phyloP scores from a whole-genome alignment of 1,140 invertebrate genomes.

The Drosophila nannoptera region DNA sequence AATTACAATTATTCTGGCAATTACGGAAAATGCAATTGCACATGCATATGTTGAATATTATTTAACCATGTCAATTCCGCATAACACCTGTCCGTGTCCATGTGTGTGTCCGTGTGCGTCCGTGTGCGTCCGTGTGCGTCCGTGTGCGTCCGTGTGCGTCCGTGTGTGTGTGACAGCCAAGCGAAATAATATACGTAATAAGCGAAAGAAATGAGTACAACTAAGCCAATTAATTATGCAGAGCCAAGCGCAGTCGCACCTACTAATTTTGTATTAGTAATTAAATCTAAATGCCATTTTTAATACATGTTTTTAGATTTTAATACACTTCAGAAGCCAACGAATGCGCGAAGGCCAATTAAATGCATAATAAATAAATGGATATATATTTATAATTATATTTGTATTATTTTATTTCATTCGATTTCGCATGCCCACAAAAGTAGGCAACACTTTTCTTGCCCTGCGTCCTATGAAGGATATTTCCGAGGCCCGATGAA shows the following conservation, averaged over 20 bases:
- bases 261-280: too few relatives aligned
- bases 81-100: conserved; percentile 5
- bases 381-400: too few relatives aligned
- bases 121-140: not conserved
- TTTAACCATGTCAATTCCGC: conserved; percentile 46
- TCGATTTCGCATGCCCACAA: too few relatives aligned
- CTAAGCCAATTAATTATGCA: conserved; percentile 30
- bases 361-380: too few relatives aligned
- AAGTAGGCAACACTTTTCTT: too few relatives aligned
- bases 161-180: conserved; percentile 16
- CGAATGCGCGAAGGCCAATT: too few relatives aligned
- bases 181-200: conserved; percentile 6
- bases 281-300: too few relatives aligned
- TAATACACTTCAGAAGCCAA: too few relatives aligned
- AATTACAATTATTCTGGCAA: conserved; percentile 72
- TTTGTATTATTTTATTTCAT: too few relatives aligned
- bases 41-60: conserved; percentile 63
- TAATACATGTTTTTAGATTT: too few relatives aligned
- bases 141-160: not conserved
- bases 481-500: too few relatives aligned
- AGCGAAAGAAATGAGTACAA: not conserved
- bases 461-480: too few relatives aligned
- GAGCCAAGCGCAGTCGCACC: conserved; percentile 3
- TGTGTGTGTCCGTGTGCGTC: not conserved
- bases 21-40: conserved; percentile 63